A percentile compares a stretch with the other conserved stretches of the same genome.
Evolutionary conservation across 2,113 vertebrate genomes (phyloP).

Genomic region (Pardalotus punctatus): DNA sequence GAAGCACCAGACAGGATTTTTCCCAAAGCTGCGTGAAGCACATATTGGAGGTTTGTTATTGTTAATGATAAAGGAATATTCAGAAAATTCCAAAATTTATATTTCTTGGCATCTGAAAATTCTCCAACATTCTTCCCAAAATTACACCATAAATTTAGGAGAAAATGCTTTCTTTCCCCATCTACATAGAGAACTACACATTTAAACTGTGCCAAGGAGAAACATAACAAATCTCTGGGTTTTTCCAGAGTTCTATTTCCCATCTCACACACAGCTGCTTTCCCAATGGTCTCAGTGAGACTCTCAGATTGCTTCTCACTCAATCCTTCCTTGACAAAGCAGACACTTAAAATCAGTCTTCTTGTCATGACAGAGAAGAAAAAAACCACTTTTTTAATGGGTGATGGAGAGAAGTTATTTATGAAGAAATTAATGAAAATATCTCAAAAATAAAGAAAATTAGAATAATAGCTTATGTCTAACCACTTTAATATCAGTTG

Average conservation of each 20-base stretch:
- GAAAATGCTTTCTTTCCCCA: neutral
- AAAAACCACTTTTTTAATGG: fast-evolving
- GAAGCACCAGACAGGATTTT: neutral
- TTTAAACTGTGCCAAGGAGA: neutral
- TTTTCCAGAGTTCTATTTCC: neutral
- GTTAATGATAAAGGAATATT: neutral
- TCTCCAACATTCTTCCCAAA: neutral
- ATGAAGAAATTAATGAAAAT: neutral
- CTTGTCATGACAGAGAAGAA: neutral
- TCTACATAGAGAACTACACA: fast-evolving
- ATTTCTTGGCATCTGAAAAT: neutral
- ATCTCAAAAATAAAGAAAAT: neutral
- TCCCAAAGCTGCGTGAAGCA: neutral
- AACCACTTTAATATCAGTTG: neutral
- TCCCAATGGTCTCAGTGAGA: neutral
- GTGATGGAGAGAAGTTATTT: neutral
- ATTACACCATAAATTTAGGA: neutral
- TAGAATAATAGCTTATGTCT: neutral
- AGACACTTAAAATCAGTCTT: neutral
- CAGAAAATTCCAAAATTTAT: neutral
- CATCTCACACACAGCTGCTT: neutral
- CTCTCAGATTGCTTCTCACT: neutral
- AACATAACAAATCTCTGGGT: neutral
- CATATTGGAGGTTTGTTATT: neutral
- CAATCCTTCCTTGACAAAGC: neutral